These are phyloP conservation scores for Platysternon megacephalum DNA, from an alignment of 2,113 vertebrate genomes.

Conservation along the genomic window DNA sequence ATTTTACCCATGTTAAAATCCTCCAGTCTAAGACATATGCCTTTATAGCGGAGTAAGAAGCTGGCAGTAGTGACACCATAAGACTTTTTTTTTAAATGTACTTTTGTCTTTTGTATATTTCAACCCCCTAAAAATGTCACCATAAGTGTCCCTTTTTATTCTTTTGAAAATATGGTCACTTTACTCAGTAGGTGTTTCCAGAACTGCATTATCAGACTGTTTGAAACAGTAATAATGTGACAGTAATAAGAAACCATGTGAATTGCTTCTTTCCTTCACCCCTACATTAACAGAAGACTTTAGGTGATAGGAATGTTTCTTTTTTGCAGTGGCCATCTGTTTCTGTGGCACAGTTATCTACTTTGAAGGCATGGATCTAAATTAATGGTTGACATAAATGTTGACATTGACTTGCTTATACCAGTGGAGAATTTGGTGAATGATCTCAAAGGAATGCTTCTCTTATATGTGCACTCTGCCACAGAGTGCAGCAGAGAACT, in stretches of 20 bases:
- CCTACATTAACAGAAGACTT: neutral
- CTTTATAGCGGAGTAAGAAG: too few relatives aligned
- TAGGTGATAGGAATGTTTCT: neutral
- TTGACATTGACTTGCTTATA: too few relatives aligned
- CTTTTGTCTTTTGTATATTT: too few relatives aligned
- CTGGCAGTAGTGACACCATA: too few relatives aligned
- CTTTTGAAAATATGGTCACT: neutral
- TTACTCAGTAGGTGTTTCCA: neutral
- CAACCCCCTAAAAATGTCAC: neutral
- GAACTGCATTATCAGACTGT: neutral
- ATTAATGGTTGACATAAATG: neutral
- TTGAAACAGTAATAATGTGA: neutral
- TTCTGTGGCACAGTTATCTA: neutral
- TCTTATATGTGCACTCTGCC: too few relatives aligned
- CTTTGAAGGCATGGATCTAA: neutral
- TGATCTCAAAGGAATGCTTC: too few relatives aligned
- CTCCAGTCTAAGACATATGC: too few relatives aligned
- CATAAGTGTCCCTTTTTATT: neutral
- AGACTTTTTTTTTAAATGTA: too few relatives aligned
- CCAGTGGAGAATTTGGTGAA: too few relatives aligned
- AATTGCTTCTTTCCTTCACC: neutral
- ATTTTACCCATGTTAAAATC: too few relatives aligned
- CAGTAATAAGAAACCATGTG: neutral
- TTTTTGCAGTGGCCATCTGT: neutral
- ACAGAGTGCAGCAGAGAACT: too few relatives aligned